Conservation (phyloP, 2,797 vertebrate species). For the Microcaecilia unicolor region DNA sequence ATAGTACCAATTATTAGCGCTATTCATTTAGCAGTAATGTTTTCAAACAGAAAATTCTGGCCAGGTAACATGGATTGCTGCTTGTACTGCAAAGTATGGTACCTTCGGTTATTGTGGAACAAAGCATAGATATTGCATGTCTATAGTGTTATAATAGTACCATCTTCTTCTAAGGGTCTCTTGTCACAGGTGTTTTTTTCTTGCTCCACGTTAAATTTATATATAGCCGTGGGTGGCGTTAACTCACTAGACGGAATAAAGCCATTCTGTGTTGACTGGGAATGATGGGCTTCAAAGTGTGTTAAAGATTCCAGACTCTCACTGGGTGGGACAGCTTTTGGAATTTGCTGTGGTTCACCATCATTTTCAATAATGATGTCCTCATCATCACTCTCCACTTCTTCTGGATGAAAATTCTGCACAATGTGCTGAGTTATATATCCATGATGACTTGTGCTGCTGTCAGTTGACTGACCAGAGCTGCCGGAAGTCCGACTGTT, state of each 20-base stretch:
- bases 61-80: not conserved
- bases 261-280: slow-evolving; percentile 70
- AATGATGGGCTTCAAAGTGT: slow-evolving; percentile 71
- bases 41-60: slow-evolving; percentile 2
- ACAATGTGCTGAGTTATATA: slow-evolving; percentile 60
- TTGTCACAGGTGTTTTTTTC: slow-evolving; percentile 28
- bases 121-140: not conserved
- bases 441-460: slow-evolving; percentile 67
- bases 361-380: slow-evolving; percentile 82
- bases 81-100: not conserved
- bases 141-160: slow-evolving; percentile 91
- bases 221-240: slow-evolving; percentile 37
- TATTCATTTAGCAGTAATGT: not conserved
- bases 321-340: slow-evolving; percentile 37
- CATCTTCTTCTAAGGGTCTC: slow-evolving; percentile 84
- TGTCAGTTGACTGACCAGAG: slow-evolving; percentile 86
- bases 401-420: slow-evolving; percentile 68
- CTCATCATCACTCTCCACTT: slow-evolving; percentile 81
- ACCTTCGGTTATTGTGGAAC: slow-evolving; percentile 5
- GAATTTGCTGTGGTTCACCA: slow-evolving; percentile 57
- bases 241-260: slow-evolving; percentile 52
- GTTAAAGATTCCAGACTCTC: slow-evolving; percentile 67
- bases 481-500: slow-evolving; percentile 79
- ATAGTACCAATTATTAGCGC: not conserved
- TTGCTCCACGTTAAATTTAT: slow-evolving; percentile 41